Evolutionary conservation across 2,888 invertebrate species (phyloP).

Genomic region (Drosophila anceps): DNA sequence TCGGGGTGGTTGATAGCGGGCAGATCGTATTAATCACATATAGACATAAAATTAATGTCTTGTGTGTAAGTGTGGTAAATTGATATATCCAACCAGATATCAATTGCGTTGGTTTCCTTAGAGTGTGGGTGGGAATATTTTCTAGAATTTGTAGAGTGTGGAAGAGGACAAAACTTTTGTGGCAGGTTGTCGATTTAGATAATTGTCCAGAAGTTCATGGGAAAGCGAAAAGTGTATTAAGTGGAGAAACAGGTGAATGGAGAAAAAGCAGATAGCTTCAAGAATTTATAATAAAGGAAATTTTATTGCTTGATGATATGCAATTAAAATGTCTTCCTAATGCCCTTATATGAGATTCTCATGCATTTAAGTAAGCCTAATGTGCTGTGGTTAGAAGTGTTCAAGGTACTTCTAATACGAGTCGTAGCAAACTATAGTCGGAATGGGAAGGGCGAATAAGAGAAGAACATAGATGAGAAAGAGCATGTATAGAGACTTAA

Average conservation of each 20-base stretch:
- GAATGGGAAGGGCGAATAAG: background rate
- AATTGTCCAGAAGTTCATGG: constrained; percentile 6
- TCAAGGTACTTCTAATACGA: too few species aligned
- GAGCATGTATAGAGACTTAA: background rate
- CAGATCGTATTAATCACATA: constrained; percentile 68
- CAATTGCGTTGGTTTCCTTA: constrained; percentile 47
- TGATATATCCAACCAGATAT: constrained; percentile 68
- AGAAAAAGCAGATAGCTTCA: too few species aligned
- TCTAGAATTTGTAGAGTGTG: background rate
- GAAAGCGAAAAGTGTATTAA: background rate
- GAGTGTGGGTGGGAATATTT: constrained; percentile 68
- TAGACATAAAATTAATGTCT: constrained; percentile 74
- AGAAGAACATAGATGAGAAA: background rate
- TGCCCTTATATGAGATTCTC: background rate
- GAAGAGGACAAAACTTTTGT: constrained; percentile 3
- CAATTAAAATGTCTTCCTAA: background rate
- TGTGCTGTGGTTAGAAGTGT: background rate
- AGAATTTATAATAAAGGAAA: background rate
- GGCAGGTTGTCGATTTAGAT: constrained; percentile 25
- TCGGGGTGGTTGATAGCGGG: constrained; percentile 22
- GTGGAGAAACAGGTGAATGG: background rate
- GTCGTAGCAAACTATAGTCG: background rate
- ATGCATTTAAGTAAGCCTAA: background rate
- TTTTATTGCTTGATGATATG: background rate
- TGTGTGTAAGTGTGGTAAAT: constrained; percentile 69